These are phyloP conservation scores for Petromus typicus DNA, from an alignment of 2,113 vertebrate species.

Conservation along the genomic window DNA sequence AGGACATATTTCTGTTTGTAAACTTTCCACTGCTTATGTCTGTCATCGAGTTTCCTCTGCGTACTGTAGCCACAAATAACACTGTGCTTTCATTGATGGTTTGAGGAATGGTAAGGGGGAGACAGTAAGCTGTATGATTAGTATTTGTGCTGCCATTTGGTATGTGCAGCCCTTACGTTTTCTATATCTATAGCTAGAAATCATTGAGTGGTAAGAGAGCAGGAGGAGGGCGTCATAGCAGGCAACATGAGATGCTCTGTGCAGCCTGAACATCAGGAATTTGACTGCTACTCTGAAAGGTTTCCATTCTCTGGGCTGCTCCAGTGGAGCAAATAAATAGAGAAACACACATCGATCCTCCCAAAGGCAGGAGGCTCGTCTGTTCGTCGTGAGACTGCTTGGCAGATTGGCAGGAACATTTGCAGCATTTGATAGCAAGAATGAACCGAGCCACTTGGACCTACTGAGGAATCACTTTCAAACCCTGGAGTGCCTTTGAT, in stretches of 20 bases:
- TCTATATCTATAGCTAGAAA: not conserved
- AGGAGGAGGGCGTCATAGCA: not conserved
- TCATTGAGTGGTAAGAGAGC: not conserved
- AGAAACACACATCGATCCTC: no score
- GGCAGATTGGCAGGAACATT: not conserved
- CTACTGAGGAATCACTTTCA: not conserved
- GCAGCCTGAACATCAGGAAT: not conserved
- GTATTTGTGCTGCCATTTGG: not conserved
- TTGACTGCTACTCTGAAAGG: not conserved
- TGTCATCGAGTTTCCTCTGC: not conserved
- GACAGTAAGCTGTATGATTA: no score
- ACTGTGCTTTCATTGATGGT: not conserved
- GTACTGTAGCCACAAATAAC: not conserved
- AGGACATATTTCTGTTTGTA: not conserved
- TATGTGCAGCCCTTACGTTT: not conserved
- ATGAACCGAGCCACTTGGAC: not conserved
- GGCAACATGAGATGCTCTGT: not conserved
- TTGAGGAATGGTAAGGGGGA: not conserved
- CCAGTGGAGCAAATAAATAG: not conserved
- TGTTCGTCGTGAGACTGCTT: fast-evolving
- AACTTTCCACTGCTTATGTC: not conserved
- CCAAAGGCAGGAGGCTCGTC: not conserved
- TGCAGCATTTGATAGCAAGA: not conserved
- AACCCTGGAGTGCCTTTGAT: not conserved
- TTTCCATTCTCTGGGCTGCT: not conserved